Percentiles rank a stretch among this genome's conserved stretches.
phyloP scores from a whole-genome alignment of 2,888 invertebrate genomes.

The Pollenia griseotomentosa region DNA sequence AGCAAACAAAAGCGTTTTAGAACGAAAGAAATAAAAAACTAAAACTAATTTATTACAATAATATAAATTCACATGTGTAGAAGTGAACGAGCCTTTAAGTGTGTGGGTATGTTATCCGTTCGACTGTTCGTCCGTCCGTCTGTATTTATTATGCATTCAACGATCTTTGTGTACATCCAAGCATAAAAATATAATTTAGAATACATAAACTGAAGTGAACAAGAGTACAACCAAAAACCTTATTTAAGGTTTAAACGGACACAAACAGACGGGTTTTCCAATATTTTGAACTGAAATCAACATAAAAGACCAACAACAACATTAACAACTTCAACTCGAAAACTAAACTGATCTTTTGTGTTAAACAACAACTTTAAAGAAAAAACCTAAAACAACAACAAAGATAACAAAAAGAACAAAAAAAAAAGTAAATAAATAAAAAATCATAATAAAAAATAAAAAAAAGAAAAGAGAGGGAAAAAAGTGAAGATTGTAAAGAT shows the following conservation, averaged over 20 bases:
- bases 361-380: constrained; percentile 50
- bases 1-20: constrained; percentile 27
- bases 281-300: constrained; percentile 51
- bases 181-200: constrained; percentile 62
- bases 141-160: constrained; percentile 61
- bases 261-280: constrained; percentile 61
- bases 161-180: constrained; percentile 52
- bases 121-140: neutral
- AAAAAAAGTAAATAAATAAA: neutral
- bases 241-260: constrained; percentile 55
- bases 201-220: constrained; percentile 52
- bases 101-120: constrained; percentile 11
- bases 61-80: constrained; percentile 5
- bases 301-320: constrained; percentile 44
- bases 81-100: neutral
- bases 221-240: constrained; percentile 52
- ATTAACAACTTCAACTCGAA: constrained; percentile 43
- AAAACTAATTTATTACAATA: constrained; percentile 67
- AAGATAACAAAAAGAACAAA: constrained; percentile 15
- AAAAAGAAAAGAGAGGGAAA: constrained; percentile 32
- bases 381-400: constrained; percentile 4
- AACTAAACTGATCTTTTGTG: constrained; percentile 67
- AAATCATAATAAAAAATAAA: constrained; percentile 42
- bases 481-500: constrained; percentile 63
- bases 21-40: constrained; percentile 29